Evolutionary conservation across 2,113 vertebrate genomes (phyloP), one percentile per base, ranked within the genome.

Genomic region (Chaetodon auriga): DNA sequence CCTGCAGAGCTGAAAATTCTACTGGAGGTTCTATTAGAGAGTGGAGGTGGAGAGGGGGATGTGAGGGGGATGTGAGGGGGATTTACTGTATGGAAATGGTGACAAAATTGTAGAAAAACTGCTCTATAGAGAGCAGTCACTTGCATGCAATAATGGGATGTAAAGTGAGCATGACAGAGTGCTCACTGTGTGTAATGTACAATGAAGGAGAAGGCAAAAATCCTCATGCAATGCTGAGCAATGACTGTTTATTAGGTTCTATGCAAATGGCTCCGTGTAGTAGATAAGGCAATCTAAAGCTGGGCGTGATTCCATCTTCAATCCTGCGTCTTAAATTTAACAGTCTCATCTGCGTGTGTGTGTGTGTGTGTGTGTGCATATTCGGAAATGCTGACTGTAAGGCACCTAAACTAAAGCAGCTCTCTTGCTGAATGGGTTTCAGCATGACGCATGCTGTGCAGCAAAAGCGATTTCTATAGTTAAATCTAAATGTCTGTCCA

Each of bases 71-170:
- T 43, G 18, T 54, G 82, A 38, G 45, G 13, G 51, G 69, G 75
- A 73, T 72, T 78, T 58, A 71, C 41, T 48, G 45, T 63, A 60
- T 7, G 19, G 25, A 25, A 66, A 65, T 1, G 38, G 51, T 55
- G 36, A 68, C 38, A 16, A 77, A 64, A 82, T 13, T 51, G 53
- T 2, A n/a, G 60, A 16, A 51, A 75, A 68, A 73, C 10, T 8
- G 21, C 74, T 75, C 64, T 38, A 13, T 2, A n/a, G 70, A 78
- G 71, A 82, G 63, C 41, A 61, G 58, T 55, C 14, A 51, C 54
- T 83, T 66, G 35, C n/a, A 72, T 3, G 55, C 70, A 51, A 66
- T 74, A 80, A 85, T 61, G 77, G 38, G 74, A 71, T 68, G 57
- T 30, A 72, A 79, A 74, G 53, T 2, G 6, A 57, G 58, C 38